Evolutionary conservation across 1,140 invertebrate genomes (phyloP), one percentile per base, ranked within the genome.

Genomic region (Drosophila bifasciata): DNA sequence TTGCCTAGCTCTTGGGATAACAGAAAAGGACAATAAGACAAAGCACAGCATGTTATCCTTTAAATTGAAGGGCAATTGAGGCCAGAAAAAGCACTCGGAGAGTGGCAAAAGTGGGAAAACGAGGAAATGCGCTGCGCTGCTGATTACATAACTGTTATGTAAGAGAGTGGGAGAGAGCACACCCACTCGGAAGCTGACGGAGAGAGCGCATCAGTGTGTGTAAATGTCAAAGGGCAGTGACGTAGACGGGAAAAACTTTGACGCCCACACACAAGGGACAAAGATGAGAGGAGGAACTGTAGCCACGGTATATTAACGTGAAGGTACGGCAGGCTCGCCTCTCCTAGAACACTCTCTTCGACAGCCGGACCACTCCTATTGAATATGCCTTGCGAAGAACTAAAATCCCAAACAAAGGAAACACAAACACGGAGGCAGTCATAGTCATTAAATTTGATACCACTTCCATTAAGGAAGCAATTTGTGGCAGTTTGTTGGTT

Each of bases 161-260:
- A 25, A 16, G 49, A 59, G 36, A 25, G 56, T 28, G 39, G 36
- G 17, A 48, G 21, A 68, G 45, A 52, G 39, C 17, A 43, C 23
- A 28, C 46, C 11, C 41, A 15, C 17, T 53, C 43, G 68, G 50
- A 52, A 72, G 69, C 69, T 73, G 69, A 40, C 69, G 36, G 40
- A 50, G 36, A 61, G 67, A 71, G 67, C 21, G 51, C 16, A 23
- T 11, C 16, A 53, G 53, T 46, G 41, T 46, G 41, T 56, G 17
- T 57, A 78, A 88, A 86, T 86, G 81, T 63, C 81, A 86, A 81
- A 81, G 83, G 75, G 74, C 83, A 61, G 36, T 88, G 83, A 81
- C 77, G 83, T 74, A 88, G 64, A 62, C 5, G 23, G 19, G 53
- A 49, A 52, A 51, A 79, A 71, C 70, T 78, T 83, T 62, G 43